Evolutionary conservation across 2,113 vertebrate species (phyloP).

Genomic region (Rostratula benghalensis): DNA sequence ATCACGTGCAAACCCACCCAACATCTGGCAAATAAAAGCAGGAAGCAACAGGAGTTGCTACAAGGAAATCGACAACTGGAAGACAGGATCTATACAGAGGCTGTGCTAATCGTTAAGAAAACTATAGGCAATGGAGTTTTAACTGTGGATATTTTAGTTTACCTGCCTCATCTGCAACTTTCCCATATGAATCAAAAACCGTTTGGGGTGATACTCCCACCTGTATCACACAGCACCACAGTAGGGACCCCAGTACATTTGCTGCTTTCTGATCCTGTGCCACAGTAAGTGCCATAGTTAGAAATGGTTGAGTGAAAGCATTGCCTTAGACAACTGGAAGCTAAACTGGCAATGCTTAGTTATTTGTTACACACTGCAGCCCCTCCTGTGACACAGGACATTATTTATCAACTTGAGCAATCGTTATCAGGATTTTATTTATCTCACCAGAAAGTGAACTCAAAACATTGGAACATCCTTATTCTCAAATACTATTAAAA

Average conservation of each 20-base stretch:
- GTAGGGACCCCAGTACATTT: not conserved
- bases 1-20: not conserved
- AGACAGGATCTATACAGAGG: not conserved
- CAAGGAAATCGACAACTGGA: not conserved
- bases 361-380: not conserved
- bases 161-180: not conserved
- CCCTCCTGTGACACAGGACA: not conserved
- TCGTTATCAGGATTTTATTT: not conserved
- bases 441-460: not conserved
- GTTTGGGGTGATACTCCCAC: not conserved
- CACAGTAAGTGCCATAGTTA: not conserved
- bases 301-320: not conserved
- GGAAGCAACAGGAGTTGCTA: not conserved
- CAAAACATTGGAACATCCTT: not conserved
- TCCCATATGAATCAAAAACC: not conserved
- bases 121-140: not conserved
- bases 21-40: not conserved
- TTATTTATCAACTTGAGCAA: not conserved
- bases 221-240: not conserved
- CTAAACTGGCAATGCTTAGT: not conserved
- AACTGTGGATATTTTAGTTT: not conserved
- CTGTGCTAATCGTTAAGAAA: not conserved
- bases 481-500: not conserved
- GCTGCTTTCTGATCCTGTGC: not conserved
- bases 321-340: not conserved